These are phyloP conservation scores for Synodontis membranacea DNA, from an alignment of 2,113 vertebrate genomes.

Conservation along the genomic window DNA sequence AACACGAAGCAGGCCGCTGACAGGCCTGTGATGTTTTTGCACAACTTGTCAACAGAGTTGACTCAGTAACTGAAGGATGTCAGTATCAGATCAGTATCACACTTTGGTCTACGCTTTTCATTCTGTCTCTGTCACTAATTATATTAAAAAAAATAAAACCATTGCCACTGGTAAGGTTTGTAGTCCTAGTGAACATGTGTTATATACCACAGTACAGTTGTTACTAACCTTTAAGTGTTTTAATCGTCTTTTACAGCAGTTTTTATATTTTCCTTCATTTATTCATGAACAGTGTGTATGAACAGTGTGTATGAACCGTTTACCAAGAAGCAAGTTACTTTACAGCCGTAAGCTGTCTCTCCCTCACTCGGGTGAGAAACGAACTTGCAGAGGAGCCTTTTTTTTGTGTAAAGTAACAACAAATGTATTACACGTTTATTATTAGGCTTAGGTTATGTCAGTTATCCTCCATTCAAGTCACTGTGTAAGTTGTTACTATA, in stretches of 20 bases:
- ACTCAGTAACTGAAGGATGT: background rate
- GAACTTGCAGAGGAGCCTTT: background rate
- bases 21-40: slow-evolving; percentile 2
- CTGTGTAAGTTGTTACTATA: background rate
- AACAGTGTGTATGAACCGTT: background rate
- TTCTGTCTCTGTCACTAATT: background rate
- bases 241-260: background rate
- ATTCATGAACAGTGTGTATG: background rate
- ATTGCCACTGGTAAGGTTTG: background rate
- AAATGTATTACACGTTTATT: slow-evolving; percentile 1
- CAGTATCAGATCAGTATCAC: background rate
- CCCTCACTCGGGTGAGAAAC: background rate
- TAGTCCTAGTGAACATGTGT: background rate
- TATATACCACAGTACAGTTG: background rate
- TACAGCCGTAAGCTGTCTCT: background rate
- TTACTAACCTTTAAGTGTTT: background rate
- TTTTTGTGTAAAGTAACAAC: background rate
- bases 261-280: background rate
- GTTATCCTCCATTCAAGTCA: background rate
- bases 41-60: background rate
- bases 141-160: background rate
- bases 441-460: background rate
- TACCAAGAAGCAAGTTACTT: background rate
- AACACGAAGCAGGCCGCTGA: background rate
- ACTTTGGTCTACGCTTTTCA: background rate